Evolutionary conservation across 2,113 vertebrate species (phyloP), one percentile per base, ranked within the genome.

Genomic region (Butorides virescens): DNA sequence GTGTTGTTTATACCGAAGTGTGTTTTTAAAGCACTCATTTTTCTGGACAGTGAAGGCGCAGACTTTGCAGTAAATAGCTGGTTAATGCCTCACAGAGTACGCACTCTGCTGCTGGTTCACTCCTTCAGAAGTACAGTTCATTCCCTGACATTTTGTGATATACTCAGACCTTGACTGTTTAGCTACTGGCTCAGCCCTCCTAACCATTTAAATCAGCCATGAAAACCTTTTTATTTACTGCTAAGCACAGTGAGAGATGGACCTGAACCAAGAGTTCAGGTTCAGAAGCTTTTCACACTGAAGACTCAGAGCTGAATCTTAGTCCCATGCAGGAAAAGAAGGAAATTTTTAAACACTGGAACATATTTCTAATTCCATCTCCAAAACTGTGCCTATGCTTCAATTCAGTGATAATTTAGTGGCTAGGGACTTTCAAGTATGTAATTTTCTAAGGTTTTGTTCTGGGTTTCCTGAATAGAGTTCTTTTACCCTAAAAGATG

Each of bases 161-260:
- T 34, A 83, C 50, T 83, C 49, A 67, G 85, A 74, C 62, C 49
- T 62, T 79, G 44, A 52, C 68, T 86, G 25, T 78, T 78, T 39
- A 80, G 20, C 36, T 77, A 44, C 34, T 32, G 55, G 66, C 66
- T 93, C 58, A 88, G 34, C 20, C 17, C n/a, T 76, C 44, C 55
- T 82, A 67, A 59, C 49, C 90, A 29, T 55, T 95, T 82, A 90
- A 94, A 72, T 74, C 86, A 93, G 42, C 82, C 88, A 88, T 83
- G 66, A 93, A 95, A 90, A 62, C 16, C 46, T 85, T 93, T 92
- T 56, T 83, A 77, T 97, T 96, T 97, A 89, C n/a, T 79, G 42
- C 42, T 71, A 73, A 93, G 44, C 46, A 56, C 20, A 70, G 53
- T 13, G 20, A 92, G 26, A 86, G 73, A 81, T 65, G 46, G 52